Evolutionary conservation across 2,888 invertebrate species (phyloP).

Genomic region (Isoperla grammatica): DNA sequence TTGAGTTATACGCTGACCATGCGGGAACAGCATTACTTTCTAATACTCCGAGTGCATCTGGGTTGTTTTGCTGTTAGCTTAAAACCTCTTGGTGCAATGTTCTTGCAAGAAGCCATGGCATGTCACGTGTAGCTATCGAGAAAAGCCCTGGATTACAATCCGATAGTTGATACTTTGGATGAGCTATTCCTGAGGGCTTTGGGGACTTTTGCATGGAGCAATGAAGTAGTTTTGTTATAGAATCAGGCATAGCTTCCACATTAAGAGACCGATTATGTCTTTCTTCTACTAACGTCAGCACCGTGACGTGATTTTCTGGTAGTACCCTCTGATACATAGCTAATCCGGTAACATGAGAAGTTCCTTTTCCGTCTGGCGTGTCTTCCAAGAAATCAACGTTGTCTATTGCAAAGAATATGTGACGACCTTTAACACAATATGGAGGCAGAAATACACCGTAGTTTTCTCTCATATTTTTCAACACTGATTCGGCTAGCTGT

Average conservation of each 20-base stretch:
- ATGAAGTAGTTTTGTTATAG: slow-evolving; percentile 6
- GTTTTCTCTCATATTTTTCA: slow-evolving; percentile 13
- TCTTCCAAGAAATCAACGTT: slow-evolving; percentile 24
- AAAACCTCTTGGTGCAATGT: background rate
- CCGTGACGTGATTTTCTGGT: slow-evolving; percentile 2
- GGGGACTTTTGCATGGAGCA: slow-evolving; percentile 10
- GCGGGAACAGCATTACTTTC: background rate
- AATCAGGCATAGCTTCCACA: background rate
- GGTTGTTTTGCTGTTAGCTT: no score
- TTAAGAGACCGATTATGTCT: background rate
- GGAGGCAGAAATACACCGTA: slow-evolving; percentile 14
- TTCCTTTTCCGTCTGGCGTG: slow-evolving; percentile 22
- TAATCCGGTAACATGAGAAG: slow-evolving; percentile 22
- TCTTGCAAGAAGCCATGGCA: slow-evolving; percentile 15
- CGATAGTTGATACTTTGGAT: background rate
- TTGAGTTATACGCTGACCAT: slow-evolving; percentile 15
- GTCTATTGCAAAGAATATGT: slow-evolving; percentile 23
- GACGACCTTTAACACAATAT: slow-evolving; percentile 17
- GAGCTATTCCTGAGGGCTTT: background rate
- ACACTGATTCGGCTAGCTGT: slow-evolving; percentile 7
- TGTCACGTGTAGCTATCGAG: background rate
- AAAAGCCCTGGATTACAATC: background rate
- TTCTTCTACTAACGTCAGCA: background rate
- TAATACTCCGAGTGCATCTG: no score
- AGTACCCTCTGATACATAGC: slow-evolving; percentile 18